Conservation (phyloP, 2,113 vertebrate species). For the Ahaetulla prasina region DNA sequence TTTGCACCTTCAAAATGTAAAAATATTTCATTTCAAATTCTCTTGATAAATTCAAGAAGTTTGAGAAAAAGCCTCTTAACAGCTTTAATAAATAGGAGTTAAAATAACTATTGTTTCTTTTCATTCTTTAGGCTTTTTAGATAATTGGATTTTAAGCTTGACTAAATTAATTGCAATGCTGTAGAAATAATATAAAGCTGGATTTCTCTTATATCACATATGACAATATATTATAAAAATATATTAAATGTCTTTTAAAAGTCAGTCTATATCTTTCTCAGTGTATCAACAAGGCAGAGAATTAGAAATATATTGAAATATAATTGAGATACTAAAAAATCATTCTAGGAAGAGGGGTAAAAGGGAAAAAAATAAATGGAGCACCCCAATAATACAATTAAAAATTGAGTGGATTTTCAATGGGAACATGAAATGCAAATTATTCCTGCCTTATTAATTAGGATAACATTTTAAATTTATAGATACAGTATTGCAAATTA, state of each 20-base stretch:
- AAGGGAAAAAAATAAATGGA: background rate
- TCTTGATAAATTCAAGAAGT: background rate
- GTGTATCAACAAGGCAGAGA: background rate
- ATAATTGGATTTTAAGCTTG: background rate
- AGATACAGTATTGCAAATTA: background rate
- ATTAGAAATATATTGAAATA: background rate
- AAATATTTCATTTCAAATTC: background rate
- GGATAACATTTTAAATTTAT: conserved; percentile 1
- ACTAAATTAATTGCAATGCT: background rate
- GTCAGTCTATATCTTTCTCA: background rate
- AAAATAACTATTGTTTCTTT: background rate
- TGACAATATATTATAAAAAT: background rate
- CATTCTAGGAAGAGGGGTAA: background rate
- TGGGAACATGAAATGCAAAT: background rate
- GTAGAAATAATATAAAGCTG: background rate
- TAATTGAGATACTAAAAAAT: background rate
- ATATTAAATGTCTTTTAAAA: background rate
- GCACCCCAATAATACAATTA: background rate
- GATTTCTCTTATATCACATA: background rate
- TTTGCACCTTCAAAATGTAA: background rate
- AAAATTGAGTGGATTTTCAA: background rate
- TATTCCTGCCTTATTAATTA: conserved; percentile 1
- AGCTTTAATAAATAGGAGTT: background rate
- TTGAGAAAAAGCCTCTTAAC: background rate
- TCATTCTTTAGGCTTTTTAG: background rate